Conservation (phyloP, 2,113 vertebrate genomes). For the Dendrocopos noguchii region DNA sequence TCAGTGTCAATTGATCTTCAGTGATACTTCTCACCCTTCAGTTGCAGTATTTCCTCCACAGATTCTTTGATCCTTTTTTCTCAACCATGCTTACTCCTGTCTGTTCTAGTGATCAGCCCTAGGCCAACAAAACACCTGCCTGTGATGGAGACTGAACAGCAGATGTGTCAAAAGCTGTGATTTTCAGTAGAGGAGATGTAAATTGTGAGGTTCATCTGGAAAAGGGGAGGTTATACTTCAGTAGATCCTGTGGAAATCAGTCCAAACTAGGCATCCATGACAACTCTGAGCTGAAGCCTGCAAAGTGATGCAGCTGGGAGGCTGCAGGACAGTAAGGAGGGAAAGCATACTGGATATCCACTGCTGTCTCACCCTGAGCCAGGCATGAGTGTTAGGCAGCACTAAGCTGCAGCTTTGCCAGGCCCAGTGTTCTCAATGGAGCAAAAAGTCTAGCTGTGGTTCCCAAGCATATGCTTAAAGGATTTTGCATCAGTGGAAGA, state of each 20-base stretch:
- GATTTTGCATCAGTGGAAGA: not conserved
- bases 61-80: not conserved
- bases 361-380: not conserved
- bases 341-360: not conserved
- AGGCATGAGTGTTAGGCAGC: accelerated
- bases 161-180: not conserved
- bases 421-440: not conserved
- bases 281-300: not conserved
- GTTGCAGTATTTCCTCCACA: not conserved
- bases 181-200: not conserved
- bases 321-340: not conserved
- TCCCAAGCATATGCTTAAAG: not conserved
- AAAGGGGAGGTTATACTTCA: not conserved
- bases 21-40: not conserved
- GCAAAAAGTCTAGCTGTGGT: accelerated
- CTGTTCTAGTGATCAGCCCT: not conserved
- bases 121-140: not conserved
- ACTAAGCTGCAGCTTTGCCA: not conserved
- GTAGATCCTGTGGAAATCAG: not conserved
- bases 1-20: not conserved
- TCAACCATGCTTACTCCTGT: not conserved
- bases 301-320: not conserved
- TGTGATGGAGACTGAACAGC: not conserved
- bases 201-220: not conserved
- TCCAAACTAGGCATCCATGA: not conserved